These are phyloP conservation scores for Neosilurus hyrtlii DNA, from an alignment of 2,797 vertebrate genomes.

Conservation along the genomic window DNA sequence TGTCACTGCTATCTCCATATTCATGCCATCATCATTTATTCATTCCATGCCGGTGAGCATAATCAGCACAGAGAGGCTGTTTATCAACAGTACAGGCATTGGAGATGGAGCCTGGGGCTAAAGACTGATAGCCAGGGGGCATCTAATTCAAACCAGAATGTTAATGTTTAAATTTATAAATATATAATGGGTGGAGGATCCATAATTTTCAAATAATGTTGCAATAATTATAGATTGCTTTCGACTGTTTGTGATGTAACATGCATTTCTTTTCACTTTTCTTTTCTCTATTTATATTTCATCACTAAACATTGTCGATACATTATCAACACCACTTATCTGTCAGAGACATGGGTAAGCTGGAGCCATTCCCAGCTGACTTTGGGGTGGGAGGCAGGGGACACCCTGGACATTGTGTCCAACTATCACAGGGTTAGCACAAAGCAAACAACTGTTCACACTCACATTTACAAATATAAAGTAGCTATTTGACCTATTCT, in stretches of 20 bases:
- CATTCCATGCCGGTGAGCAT: slow-evolving; percentile 36
- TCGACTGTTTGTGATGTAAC: not conserved
- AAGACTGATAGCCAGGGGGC: not conserved
- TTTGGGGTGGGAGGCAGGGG: too few relatives aligned
- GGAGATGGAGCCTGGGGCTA: not conserved
- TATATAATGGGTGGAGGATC: not conserved
- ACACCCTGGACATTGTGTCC: too few relatives aligned
- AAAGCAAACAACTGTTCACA: too few relatives aligned
- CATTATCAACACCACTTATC: too few relatives aligned
- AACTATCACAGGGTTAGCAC: too few relatives aligned
- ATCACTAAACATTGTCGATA: not conserved
- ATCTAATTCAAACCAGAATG: not conserved
- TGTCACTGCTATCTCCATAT: slow-evolving; percentile 47
- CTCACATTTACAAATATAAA: too few relatives aligned
- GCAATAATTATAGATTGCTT: not conserved
- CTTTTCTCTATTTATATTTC: not conserved
- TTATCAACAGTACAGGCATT: slow-evolving; percentile 46
- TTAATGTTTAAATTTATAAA: slow-evolving; percentile 7
- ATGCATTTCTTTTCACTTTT: not conserved
- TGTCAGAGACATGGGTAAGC: too few relatives aligned
- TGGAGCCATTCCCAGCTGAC: too few relatives aligned
- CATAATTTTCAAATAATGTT: not conserved
- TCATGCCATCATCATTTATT: slow-evolving; percentile 52
- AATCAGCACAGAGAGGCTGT: slow-evolving; percentile 44
- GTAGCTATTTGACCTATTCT: too few relatives aligned